phyloP scores from a whole-genome alignment of 2,797 vertebrate genomes.

The Triplophysa yarkandensis region DNA sequence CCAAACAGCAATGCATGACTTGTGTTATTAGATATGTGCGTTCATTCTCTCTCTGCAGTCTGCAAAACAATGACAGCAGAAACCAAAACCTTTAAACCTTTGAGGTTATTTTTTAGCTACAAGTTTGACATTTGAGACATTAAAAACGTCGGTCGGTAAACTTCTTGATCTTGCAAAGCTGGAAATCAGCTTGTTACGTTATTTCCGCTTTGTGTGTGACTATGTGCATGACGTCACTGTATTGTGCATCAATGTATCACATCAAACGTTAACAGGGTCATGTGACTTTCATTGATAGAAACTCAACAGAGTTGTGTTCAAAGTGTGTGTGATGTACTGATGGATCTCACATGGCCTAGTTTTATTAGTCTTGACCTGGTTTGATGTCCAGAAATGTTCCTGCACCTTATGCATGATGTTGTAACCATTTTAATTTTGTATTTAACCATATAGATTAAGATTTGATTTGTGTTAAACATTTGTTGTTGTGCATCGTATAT shows the following conservation, averaged over 20 bases:
- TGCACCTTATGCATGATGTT: constrained; percentile 36
- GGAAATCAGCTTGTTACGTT: constrained; percentile 10
- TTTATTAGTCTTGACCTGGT: constrained; percentile 52
- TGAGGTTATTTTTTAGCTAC: not conserved
- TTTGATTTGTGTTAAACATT: not conserved
- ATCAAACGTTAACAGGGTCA: no score
- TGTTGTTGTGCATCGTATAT: not conserved
- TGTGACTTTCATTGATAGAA: not conserved
- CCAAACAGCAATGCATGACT: not conserved
- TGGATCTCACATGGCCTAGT: constrained; percentile 55
- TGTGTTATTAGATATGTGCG: not conserved
- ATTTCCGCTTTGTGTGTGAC: no score
- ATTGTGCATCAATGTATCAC: no score
- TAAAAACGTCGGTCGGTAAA: constrained; percentile 28
- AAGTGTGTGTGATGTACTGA: no score
- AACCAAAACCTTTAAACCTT: not conserved
- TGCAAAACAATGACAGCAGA: constrained; percentile 35
- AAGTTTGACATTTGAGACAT: not conserved
- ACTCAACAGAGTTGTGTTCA: not conserved
- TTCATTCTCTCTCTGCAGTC: not conserved
- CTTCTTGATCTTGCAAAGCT: constrained; percentile 53
- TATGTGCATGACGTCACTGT: no score
- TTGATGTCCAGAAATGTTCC: constrained; percentile 28
- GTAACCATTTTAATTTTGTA: no score
- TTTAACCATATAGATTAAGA: no score